Percentiles rank a stretch among this genome's conserved stretches.
Conservation (phyloP, 2,888 invertebrate genomes). For the Atrina japonica region DNA sequence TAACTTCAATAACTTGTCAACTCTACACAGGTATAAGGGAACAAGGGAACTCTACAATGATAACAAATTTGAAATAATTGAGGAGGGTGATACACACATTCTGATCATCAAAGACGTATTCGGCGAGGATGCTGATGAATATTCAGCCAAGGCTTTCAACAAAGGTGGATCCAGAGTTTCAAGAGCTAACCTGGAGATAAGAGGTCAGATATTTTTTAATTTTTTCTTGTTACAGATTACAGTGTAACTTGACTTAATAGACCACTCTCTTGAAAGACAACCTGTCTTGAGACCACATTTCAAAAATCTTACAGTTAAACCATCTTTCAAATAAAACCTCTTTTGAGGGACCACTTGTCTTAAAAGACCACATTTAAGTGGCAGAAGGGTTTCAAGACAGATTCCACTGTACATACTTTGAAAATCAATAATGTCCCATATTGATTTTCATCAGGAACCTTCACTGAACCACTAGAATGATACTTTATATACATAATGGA, state of each 20-base stretch:
- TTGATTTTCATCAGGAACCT: neutral
- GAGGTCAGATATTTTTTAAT: slow-evolving; percentile 88
- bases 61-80: slow-evolving; percentile 94
- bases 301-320: neutral
- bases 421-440: neutral
- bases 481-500: too few relatives aligned
- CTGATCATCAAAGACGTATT: slow-evolving; percentile 95
- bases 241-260: too few relatives aligned
- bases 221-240: too few relatives aligned
- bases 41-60: slow-evolving; percentile 96
- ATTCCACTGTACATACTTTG: too few relatives aligned
- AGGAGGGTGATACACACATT: slow-evolving; percentile 92
- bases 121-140: slow-evolving; percentile 99
- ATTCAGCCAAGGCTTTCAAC: slow-evolving; percentile 96
- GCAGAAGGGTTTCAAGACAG: too few relatives aligned
- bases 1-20: too few relatives aligned
- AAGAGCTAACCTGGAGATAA: slow-evolving; percentile 96
- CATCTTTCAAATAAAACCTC: too few relatives aligned
- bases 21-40: slow-evolving; percentile 94
- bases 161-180: slow-evolving; percentile 97
- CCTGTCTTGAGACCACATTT: neutral
- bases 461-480: too few relatives aligned
- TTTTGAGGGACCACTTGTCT: too few relatives aligned
- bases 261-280: too few relatives aligned
- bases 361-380: too few relatives aligned